phyloP scores from a whole-genome alignment of 2,113 vertebrate genomes.

The Psittacus erithacus region DNA sequence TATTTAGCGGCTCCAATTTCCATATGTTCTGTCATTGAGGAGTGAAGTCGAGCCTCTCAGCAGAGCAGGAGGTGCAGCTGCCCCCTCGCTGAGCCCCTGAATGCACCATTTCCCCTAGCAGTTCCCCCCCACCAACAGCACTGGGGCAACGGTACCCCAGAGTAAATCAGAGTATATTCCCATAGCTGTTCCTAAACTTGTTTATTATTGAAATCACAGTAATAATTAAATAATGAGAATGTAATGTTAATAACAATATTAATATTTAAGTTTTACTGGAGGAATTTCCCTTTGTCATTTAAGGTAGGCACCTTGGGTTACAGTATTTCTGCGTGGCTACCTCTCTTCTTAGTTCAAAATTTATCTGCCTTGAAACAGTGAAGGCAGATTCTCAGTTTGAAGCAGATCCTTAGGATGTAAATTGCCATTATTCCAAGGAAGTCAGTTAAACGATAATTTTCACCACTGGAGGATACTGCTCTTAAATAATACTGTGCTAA shows the following conservation, averaged over 20 bases:
- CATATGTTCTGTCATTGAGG: constrained; percentile 36
- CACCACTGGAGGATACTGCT: neutral
- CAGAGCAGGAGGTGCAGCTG: neutral
- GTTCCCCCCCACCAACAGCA: neutral
- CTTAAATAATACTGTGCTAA: neutral
- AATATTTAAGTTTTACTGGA: neutral
- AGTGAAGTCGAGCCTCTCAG: neutral
- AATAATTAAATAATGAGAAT: neutral
- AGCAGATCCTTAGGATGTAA: neutral
- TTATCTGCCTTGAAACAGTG: neutral
- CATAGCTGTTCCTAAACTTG: neutral
- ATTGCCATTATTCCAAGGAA: neutral
- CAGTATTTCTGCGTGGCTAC: neutral
- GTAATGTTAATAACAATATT: neutral
- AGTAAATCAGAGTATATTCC: neutral
- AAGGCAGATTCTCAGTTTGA: neutral
- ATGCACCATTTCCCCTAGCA: neutral
- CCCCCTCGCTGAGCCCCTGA: neutral
- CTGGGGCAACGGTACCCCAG: neutral
- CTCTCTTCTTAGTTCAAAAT: neutral
- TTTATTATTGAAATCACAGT: neutral
- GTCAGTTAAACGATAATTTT: neutral
- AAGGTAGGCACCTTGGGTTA: neutral
- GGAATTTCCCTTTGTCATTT: neutral
- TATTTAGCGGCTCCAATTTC: constrained; percentile 61